phyloP scores from a whole-genome alignment of 2,113 vertebrate species.

The Eolophus roseicapilla region DNA sequence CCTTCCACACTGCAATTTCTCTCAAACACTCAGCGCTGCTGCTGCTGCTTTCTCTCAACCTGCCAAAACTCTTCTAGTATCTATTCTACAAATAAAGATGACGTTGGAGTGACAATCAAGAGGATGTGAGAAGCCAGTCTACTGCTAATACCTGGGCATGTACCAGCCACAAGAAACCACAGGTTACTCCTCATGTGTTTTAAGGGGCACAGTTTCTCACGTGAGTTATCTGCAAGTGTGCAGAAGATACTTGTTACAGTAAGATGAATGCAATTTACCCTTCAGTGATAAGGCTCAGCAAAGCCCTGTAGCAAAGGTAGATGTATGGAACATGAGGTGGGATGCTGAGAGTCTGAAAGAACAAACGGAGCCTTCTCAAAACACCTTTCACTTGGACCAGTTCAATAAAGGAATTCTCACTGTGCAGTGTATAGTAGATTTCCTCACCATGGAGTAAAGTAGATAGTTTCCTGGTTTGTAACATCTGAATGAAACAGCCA shows the following conservation, averaged over 20 bases:
- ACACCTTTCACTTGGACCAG: background rate
- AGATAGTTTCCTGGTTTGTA: background rate
- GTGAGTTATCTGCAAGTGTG: background rate
- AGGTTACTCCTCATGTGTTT: background rate
- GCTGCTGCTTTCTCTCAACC: background rate
- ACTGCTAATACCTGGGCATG: accelerated
- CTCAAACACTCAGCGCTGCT: background rate
- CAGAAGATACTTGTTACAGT: background rate
- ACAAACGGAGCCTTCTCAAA: background rate
- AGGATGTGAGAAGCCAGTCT: background rate
- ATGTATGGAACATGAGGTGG: background rate
- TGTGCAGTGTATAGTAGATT: background rate
- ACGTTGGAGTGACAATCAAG: background rate
- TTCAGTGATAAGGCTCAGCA: background rate
- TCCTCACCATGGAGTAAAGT: background rate
- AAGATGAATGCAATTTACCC: background rate
- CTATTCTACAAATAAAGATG: background rate
- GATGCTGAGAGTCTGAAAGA: background rate
- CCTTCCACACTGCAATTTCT: background rate
- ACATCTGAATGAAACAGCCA: background rate
- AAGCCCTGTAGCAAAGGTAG: background rate
- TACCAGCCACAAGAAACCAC: background rate
- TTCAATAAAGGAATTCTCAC: background rate
- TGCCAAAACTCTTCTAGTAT: background rate
- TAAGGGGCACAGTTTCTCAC: background rate